These are phyloP conservation scores for Eulemur rufifrons DNA, from an alignment of 2,113 vertebrate genomes.

Conservation along the genomic window DNA sequence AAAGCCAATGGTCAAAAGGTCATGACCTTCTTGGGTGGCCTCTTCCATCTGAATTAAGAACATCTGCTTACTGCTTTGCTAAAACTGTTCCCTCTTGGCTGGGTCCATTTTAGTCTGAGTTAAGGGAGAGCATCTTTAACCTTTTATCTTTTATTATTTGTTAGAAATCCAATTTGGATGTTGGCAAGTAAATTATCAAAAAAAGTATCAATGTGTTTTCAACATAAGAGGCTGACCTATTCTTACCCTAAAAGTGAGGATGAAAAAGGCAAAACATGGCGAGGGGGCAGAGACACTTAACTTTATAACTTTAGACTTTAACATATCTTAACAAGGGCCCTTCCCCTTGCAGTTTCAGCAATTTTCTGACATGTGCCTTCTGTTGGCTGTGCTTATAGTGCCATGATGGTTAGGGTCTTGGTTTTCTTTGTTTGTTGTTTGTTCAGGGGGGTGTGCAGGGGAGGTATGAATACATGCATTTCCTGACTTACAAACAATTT, in stretches of 20 bases:
- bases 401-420: background rate
- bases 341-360: background rate
- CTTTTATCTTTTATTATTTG: conserved; percentile 5
- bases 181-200: background rate
- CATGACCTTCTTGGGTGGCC: background rate
- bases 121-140: background rate
- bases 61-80: background rate
- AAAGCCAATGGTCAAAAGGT: background rate
- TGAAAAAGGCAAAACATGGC: background rate
- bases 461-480: background rate
- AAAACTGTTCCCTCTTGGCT: background rate
- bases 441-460: background rate
- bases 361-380: background rate
- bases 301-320: background rate
- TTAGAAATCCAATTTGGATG: background rate
- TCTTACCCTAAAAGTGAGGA: background rate
- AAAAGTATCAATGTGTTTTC: background rate
- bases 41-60: background rate
- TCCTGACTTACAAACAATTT: background rate
- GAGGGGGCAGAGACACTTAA: background rate
- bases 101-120: background rate
- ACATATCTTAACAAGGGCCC: background rate
- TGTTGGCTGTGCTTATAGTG: background rate
- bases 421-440: conserved; percentile 32
- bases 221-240: background rate